Conservation (phyloP, 2,888 invertebrate genomes). For the Strigamia crassipes region DNA sequence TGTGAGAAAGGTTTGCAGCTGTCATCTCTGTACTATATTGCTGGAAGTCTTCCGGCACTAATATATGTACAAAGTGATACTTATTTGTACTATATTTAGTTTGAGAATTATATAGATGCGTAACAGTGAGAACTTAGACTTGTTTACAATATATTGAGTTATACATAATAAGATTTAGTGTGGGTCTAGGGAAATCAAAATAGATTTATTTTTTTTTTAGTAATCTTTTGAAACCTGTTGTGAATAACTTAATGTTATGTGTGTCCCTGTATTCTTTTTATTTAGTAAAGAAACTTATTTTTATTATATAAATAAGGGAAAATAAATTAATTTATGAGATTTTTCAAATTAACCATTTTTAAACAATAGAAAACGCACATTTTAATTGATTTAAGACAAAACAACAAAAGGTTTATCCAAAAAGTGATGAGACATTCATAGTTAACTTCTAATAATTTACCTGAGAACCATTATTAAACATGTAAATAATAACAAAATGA, state of each 20-base stretch:
- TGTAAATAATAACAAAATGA: not conserved
- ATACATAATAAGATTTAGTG: not conserved
- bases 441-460: too few relatives aligned
- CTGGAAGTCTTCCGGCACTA: too few relatives aligned
- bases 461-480: not conserved
- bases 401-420: too few relatives aligned
- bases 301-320: too few relatives aligned
- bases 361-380: too few relatives aligned
- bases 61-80: not conserved
- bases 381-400: too few relatives aligned
- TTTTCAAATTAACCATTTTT: too few relatives aligned
- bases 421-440: too few relatives aligned
- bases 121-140: not conserved
- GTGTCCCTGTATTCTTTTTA: not conserved
- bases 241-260: not conserved
- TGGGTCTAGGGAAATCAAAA: constrained; percentile 15
- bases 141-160: not conserved
- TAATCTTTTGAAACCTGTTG: not conserved
- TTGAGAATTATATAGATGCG: not conserved
- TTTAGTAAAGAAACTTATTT: not conserved
- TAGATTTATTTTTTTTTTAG: not conserved
- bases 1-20: too few relatives aligned
- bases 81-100: not conserved
- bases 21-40: too few relatives aligned
- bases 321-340: too few relatives aligned